Evolutionary conservation across 2,113 vertebrate species (phyloP).

Genomic region (Megatriorchis doriae): DNA sequence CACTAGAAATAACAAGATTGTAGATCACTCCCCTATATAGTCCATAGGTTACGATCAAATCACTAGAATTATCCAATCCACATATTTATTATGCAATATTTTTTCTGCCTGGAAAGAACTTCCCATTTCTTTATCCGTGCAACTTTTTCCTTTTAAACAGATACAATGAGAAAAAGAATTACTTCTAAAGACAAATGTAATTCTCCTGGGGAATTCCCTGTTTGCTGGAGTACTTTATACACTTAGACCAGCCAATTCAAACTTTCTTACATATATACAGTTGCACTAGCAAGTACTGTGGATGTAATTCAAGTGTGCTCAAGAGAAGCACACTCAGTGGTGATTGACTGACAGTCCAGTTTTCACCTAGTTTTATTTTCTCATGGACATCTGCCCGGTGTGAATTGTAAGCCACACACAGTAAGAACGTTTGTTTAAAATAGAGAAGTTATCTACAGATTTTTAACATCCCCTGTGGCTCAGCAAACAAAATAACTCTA

Average conservation of each 20-base stretch:
- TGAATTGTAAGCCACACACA: neutral
- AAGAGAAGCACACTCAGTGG: neutral
- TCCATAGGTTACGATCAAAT: neutral
- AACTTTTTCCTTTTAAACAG: neutral
- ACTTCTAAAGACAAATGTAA: neutral
- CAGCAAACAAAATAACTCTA: neutral
- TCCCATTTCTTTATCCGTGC: neutral
- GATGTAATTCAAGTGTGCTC: neutral
- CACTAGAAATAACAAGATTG: neutral
- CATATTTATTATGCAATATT: neutral
- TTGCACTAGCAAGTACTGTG: neutral
- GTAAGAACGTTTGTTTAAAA: neutral
- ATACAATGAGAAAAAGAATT: neutral
- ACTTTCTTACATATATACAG: neutral
- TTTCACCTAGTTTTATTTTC: neutral
- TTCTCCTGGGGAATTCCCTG: neutral
- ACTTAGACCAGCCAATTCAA: neutral
- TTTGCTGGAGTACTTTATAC: neutral
- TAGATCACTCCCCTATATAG: neutral
- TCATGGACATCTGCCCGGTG: neutral
- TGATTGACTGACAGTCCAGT: neutral
- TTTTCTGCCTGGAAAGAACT: neutral
- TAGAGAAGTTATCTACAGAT: neutral
- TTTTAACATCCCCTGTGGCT: neutral
- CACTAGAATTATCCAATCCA: neutral